Base-by-base conservation (phyloP, 2,797 vertebrate genomes). In the Tangara arthus region DNA sequence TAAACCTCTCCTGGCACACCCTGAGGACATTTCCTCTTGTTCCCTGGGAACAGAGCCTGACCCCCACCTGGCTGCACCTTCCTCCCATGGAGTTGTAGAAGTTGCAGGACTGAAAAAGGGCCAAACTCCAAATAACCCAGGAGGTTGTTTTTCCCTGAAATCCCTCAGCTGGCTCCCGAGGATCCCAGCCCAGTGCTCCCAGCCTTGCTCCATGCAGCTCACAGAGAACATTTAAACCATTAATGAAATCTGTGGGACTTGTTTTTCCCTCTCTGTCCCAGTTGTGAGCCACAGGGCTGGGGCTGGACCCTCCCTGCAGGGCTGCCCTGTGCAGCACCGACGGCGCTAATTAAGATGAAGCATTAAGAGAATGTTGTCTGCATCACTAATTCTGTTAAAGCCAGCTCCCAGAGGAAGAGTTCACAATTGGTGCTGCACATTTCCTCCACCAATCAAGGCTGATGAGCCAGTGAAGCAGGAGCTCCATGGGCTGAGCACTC, bases 361-460 rank as follows among this genome's bases (percentile, higher is more conserved):
- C 55, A 21, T 71, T 28, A 84, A 17, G 64, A 49, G 68, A 53
- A 70, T 17, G 78, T 9, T 12, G 83, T 18, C 81, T 82, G 96
- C 77, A 70, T 87, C 73, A 7, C 52, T 85, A 46, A 90, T 44
- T 66, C 90, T 49, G 75, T 73, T 93, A 77, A 88, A 89, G 2
- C 20, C 75, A 46, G 8, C 77, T 95, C 95, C 92, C 90, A 19
- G 1, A 52, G 96, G 88, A 71, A 55, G 44, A 15, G 17, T 63
- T 52, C 1, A 0, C 69, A 86, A 34, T 9, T 24, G 77, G 52
- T 1, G 80, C 80, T 22, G 73, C 77, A 78, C 77, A 90, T 90
- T 63, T 63, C 70, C 91, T 50, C 24, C 52, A 17, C 83, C 93
- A 77, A 92, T 85, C 68, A 57, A 64, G 39, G 95, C 90, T 89